Percentiles rank a stretch among this genome's conserved stretches.
These are phyloP conservation scores for Galbula dea DNA, from an alignment of 2,113 vertebrate genomes.

Conservation along the genomic window DNA sequence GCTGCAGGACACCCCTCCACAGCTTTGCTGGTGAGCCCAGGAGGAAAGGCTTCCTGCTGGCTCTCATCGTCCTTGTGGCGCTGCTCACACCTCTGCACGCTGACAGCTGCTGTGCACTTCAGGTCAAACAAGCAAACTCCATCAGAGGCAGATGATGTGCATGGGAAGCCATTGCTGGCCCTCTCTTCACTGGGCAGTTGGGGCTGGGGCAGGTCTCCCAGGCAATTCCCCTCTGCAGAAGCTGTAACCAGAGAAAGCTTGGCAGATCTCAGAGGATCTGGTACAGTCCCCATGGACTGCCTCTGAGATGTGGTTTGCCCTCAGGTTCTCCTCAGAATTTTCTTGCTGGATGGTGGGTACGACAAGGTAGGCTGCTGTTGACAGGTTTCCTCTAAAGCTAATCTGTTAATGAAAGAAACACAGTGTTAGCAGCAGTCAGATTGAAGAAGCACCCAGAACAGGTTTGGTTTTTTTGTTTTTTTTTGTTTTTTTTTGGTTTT, in stretches of 20 bases:
- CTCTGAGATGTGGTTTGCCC: neutral
- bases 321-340: neutral
- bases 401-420: slow-evolving; percentile 66
- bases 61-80: neutral
- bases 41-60: slow-evolving; percentile 8
- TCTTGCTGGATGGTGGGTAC: neutral
- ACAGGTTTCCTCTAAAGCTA: neutral
- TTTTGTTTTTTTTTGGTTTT: too few species aligned
- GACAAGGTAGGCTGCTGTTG: neutral
- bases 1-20: neutral
- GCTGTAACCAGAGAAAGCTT: slow-evolving; percentile 78
- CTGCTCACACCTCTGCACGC: neutral
- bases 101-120: neutral
- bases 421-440: slow-evolving; percentile 15
- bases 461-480: too few species aligned
- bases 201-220: slow-evolving; percentile 70
- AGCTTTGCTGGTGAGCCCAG: neutral
- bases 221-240: slow-evolving; percentile 70
- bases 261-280: slow-evolving; percentile 85
- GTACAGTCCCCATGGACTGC: slow-evolving; percentile 85
- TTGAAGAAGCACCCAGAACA: neutral
- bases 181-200: neutral
- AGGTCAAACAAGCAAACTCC: slow-evolving; percentile 17
- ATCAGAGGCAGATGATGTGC: neutral
- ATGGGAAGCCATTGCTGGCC: slow-evolving; percentile 64